Evolutionary conservation across 1,140 invertebrate genomes (phyloP), one percentile per base, ranked within the genome.

Genomic region (Chrysomallon squamiferum): DNA sequence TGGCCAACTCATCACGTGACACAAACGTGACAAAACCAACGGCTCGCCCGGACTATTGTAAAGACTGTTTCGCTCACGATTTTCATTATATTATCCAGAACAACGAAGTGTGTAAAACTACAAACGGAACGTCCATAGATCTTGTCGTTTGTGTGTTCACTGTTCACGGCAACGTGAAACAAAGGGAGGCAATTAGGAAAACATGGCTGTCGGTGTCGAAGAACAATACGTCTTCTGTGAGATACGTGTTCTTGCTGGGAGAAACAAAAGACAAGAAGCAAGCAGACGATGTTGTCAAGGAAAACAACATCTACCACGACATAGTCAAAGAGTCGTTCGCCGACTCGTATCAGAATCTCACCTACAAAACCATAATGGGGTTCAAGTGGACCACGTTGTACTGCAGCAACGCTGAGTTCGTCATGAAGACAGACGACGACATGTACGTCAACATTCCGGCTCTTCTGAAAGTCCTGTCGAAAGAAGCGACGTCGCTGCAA

Each of bases 341-440:
- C 13, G 93, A 95, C 84, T 87, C 87, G 43, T 95, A 95, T 77
- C 87, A 89, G 65, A 95, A 95, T 83, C 88, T 95, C 84, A 94
- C 93, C 1, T 93, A 93, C 74, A 95, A 95, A 81, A 92, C 94
- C 80, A 89, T 92, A 4, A 92, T 93, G 89, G 90, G 88, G 2
- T 88, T 95, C 25, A 92, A 93, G 79, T 95, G 92, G 90, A 88
- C 89, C 49, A 29, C 22, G 22, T 22, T 38, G 9, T 59, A 25
- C 77, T 30, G 47, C 43, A 71, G 75, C 69, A 86, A 87, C 71
- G 91, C 90, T 15, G 67, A 43, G 68, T 86, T 75, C 66, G 47
- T 87, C 20, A 69, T 88, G 59, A 87, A 88, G 68, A 82, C 82
- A 32, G 87, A 88, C 62, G 87, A 88, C 60, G 87, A 88, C 69